Conservation (phyloP, 2,888 invertebrate species). For the Marronus borbonicus region DNA sequence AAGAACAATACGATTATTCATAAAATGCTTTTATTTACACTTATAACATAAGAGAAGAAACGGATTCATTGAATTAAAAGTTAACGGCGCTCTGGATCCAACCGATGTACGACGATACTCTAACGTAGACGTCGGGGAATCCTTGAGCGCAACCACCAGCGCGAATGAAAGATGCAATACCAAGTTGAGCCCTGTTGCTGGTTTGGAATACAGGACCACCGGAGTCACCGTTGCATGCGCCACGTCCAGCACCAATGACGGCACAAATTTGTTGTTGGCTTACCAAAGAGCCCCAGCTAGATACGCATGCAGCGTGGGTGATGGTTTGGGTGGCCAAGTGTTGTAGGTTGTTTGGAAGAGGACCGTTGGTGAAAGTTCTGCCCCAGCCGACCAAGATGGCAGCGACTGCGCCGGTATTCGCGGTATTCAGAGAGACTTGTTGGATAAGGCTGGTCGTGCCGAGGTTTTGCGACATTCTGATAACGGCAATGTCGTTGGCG, state of each 20-base stretch:
- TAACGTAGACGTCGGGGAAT: conserved; percentile 73
- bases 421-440: conserved; percentile 47
- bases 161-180: conserved; percentile 75
- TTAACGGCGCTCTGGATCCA: conserved; percentile 67
- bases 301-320: conserved; percentile 71
- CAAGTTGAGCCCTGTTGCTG: conserved; percentile 66
- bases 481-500: conserved; percentile 56
- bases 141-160: conserved; percentile 73
- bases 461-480: conserved; percentile 51
- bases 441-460: conserved; percentile 49
- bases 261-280: conserved; percentile 75
- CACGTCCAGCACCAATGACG: conserved; percentile 74
- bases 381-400: conserved; percentile 55
- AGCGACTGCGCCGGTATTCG: conserved; percentile 49
- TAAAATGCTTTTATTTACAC: too few relatives aligned
- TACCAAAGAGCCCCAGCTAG: conserved; percentile 70
- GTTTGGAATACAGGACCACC: conserved; percentile 72
- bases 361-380: conserved; percentile 72
- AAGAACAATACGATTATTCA: not conserved
- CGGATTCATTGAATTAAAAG: not conserved
- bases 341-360: conserved; percentile 73
- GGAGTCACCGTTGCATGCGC: conserved; percentile 75
- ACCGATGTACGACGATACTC: conserved; percentile 70
- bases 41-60: too few relatives aligned
- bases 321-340: conserved; percentile 72